Base-by-base conservation (phyloP, 64 coral and sea anemone species). In the Dendronephthya gigantea region DNA sequence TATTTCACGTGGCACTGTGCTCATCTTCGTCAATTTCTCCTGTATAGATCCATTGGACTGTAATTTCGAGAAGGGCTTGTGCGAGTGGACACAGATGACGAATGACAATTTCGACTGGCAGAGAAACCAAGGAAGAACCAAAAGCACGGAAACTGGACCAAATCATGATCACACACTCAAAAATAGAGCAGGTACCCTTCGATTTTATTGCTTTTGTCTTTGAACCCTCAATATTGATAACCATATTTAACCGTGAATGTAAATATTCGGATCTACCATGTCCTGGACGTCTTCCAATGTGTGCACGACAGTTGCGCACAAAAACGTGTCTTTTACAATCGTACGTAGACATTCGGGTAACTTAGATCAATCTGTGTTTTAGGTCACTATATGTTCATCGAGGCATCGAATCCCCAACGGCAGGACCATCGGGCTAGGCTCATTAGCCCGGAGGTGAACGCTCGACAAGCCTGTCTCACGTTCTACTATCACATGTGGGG, bases 371-470 rank as follows among this genome's bases (percentile, higher is more conserved):
- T 62, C 72, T 36, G 19, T 2, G 15, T 39, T 33, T 17, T 34
- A 79, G 72, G 72, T 79, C 72, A 79, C 72, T 79, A 79, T 19
- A 79, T 79, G 32, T 79, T 79, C 32, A 37, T 79, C 22, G 72
- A 79, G 17, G 72, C 72, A 33, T 79, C 72, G 30, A 39, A 39
- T 79, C 72, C 31, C 30, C 32, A 39, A 34, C 9, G 4, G 7
- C 19, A 19, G 36, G 32, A 33, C n/a, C 13, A 79, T 33, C 72
- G 36, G 32, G 72, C 72, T 19, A 79, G 15, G 15, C 32, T 79
- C 4, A 34, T 79, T 33, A 79, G 72, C 16, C 72, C 72, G 6
- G 72, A 79, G 29, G 72, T 79, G 36, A 36, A 34, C 15, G 72
- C 7, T 29, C 30, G 36, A 33, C 72, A 39, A 0, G 72, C 32